Percentiles rank a stretch among this genome's conserved stretches.
These are phyloP conservation scores for Phalloptychus januarius DNA, from an alignment of 2,797 vertebrate species.

Conservation along the genomic window DNA sequence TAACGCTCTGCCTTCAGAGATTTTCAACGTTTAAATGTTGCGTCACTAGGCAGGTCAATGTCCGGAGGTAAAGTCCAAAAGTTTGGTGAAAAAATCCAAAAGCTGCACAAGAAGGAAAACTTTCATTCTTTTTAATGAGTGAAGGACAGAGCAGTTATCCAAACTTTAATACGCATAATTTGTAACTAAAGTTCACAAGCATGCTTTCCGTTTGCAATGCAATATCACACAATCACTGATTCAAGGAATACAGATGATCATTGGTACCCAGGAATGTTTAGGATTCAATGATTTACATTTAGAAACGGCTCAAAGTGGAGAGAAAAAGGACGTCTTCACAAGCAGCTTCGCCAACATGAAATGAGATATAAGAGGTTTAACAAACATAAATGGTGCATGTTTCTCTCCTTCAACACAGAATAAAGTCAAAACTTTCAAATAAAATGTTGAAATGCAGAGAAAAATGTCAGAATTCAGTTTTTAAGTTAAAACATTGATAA, in stretches of 20 bases:
- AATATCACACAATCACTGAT: neutral
- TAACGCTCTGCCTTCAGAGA: neutral
- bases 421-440: neutral
- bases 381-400: neutral
- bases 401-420: neutral
- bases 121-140: slow-evolving; percentile 45
- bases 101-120: neutral
- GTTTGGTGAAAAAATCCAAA: slow-evolving; percentile 1
- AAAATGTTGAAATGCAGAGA: neutral
- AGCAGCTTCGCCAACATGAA: neutral
- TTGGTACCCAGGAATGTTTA: neutral
- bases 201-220: neutral
- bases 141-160: neutral
- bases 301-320: neutral
- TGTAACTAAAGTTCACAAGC: neutral
- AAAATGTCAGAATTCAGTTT: neutral
- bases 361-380: neutral
- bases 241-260: neutral
- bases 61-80: slow-evolving; percentile 36
- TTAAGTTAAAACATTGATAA: neutral
- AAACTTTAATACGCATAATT: neutral
- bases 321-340: neutral
- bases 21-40: neutral
- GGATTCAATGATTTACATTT: slow-evolving; percentile 8
- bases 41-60: neutral